Evolutionary conservation across 2,888 invertebrate genomes (phyloP).

Genomic region (Ennomos fuscantarius): DNA sequence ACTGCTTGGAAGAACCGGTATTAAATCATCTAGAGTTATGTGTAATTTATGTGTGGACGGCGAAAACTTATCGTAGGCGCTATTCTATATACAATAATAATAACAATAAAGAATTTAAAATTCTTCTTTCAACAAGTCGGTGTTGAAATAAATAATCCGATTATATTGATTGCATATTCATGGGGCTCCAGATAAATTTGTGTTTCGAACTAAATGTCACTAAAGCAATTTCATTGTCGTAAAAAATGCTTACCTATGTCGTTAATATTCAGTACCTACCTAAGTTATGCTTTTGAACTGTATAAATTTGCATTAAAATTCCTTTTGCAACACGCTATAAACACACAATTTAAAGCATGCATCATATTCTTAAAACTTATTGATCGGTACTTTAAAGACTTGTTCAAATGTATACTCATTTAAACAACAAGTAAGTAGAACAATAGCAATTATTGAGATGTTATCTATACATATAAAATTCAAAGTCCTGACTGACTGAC

Average conservation of each 20-base stretch:
- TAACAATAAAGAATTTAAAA: slow-evolving; percentile 44
- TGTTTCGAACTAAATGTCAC: slow-evolving; percentile 45
- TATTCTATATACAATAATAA: slow-evolving; percentile 46
- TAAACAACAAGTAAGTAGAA: background rate
- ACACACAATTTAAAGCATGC: slow-evolving; percentile 3
- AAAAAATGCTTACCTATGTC: slow-evolving; percentile 44
- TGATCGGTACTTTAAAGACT: background rate
- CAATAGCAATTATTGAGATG: too few species aligned
- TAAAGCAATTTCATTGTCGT: slow-evolving; percentile 44
- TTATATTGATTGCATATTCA: slow-evolving; percentile 58
- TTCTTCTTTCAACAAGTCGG: slow-evolving; percentile 52
- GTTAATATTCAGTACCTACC: slow-evolving; percentile 36
- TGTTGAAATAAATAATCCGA: slow-evolving; percentile 52
- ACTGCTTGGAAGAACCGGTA: slow-evolving; percentile 63
- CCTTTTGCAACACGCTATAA: slow-evolving; percentile 13
- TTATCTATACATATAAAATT: too few species aligned
- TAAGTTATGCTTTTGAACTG: slow-evolving; percentile 34
- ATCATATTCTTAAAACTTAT: slow-evolving; percentile 4
- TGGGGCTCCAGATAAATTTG: slow-evolving; percentile 48
- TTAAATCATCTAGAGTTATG: slow-evolving; percentile 58
- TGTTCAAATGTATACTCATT: background rate
- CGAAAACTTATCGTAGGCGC: slow-evolving; percentile 47
- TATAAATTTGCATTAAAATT: slow-evolving; percentile 31
- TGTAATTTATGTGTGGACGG: slow-evolving; percentile 55
- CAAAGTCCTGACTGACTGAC: too few species aligned